These are phyloP conservation scores for Eulithis prunata DNA, from an alignment of 2,888 invertebrate species.

Conservation along the genomic window DNA sequence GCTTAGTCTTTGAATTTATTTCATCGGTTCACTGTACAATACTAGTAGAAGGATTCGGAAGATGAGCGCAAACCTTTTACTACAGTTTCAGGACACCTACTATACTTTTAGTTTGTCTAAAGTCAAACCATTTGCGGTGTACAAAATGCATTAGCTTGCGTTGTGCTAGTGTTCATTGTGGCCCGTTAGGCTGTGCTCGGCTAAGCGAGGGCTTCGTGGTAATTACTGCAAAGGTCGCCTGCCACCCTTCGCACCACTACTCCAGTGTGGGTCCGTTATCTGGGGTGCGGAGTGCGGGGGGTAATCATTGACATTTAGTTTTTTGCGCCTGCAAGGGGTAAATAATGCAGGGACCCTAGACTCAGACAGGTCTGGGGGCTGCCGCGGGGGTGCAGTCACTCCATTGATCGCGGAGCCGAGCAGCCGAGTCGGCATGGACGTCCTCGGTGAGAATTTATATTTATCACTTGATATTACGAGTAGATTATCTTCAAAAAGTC, in stretches of 20 bases:
- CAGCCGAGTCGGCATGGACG: slow-evolving; percentile 52
- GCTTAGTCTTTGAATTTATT: too few species aligned
- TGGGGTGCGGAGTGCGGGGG: slow-evolving; percentile 36
- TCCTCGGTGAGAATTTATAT: slow-evolving; percentile 56
- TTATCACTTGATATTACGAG: slow-evolving; percentile 9
- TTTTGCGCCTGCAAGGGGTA: slow-evolving; percentile 58
- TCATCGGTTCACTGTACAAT: too few species aligned
- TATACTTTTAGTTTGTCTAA: too few species aligned
- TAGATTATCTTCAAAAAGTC: slow-evolving; percentile 5
- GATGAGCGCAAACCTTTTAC: too few species aligned
- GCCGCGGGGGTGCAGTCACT: slow-evolving; percentile 20
- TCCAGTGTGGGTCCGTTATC: slow-evolving; percentile 52
- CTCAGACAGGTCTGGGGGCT: slow-evolving; percentile 51
- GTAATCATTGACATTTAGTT: slow-evolving; percentile 68
- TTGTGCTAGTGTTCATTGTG: neutral
- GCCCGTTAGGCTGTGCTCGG: slow-evolving; percentile 16
- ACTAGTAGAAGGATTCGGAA: too few species aligned
- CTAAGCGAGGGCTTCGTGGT: slow-evolving; percentile 18
- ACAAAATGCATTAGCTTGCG: neutral
- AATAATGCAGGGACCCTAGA: slow-evolving; percentile 54
- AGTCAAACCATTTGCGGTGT: neutral
- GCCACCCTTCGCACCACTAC: slow-evolving; percentile 37
- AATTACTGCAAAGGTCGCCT: slow-evolving; percentile 47
- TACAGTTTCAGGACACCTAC: too few species aligned
- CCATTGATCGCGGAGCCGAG: slow-evolving; percentile 23